phyloP scores from a whole-genome alignment of 2,888 invertebrate genomes.

The Busseola fusca region DNA sequence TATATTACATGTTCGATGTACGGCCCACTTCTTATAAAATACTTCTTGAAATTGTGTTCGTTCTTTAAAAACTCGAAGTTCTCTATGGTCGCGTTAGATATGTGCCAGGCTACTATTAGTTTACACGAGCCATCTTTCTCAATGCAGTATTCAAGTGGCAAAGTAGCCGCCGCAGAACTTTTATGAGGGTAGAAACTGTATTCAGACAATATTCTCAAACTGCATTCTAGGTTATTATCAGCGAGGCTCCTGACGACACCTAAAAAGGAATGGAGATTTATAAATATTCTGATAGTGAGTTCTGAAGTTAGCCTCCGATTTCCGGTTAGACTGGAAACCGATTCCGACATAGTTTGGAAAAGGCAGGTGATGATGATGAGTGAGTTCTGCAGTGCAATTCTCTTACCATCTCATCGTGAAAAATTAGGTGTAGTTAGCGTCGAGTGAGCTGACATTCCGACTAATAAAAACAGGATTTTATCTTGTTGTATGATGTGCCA shows the following conservation, averaged over 20 bases:
- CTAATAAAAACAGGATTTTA: constrained; percentile 1
- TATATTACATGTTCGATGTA: constrained; percentile 63
- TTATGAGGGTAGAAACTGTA: constrained; percentile 80
- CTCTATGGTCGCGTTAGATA: constrained; percentile 79
- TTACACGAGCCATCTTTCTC: constrained; percentile 78
- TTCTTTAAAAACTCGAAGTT: constrained; percentile 82
- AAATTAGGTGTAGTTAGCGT: too few relatives aligned
- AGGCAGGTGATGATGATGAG: too few relatives aligned
- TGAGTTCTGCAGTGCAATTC: neutral
- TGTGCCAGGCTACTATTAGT: constrained; percentile 81
- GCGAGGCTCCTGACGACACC: constrained; percentile 75
- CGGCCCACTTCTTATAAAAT: constrained; percentile 71
- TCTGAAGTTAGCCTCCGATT: too few relatives aligned
- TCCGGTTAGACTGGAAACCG: too few relatives aligned
- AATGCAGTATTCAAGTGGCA: constrained; percentile 81
- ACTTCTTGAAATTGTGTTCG: constrained; percentile 78
- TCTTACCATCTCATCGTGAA: too few relatives aligned
- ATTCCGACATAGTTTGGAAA: too few relatives aligned
- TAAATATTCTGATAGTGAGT: neutral
- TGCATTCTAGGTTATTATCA: constrained; percentile 76
- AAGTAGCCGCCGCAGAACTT: constrained; percentile 55
- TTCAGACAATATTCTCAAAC: constrained; percentile 77
- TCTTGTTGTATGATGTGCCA: neutral
- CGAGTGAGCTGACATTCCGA: too few relatives aligned
- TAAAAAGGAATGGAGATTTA: constrained; percentile 55